phyloP scores from a whole-genome alignment of 2,113 vertebrate genomes.

The Cercopithecus mona region DNA sequence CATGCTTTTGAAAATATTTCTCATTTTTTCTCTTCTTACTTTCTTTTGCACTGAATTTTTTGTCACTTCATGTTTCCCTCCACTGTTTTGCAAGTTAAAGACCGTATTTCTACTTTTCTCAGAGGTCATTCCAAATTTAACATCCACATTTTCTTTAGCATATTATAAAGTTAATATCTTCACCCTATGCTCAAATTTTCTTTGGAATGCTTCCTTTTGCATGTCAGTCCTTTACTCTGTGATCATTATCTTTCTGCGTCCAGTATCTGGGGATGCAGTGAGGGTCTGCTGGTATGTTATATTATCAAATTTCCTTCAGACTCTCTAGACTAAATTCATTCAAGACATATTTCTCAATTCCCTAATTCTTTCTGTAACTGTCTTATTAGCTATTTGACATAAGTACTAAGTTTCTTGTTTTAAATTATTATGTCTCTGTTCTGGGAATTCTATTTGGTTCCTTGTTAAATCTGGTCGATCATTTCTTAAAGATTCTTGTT shows the following conservation, averaged over 20 bases:
- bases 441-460: background rate
- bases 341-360: background rate
- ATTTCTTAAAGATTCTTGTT: background rate
- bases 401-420: background rate
- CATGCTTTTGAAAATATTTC: background rate
- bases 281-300: background rate
- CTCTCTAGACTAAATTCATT: too few relatives aligned
- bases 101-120: background rate
- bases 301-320: too few relatives aligned
- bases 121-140: background rate
- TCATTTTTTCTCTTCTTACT: background rate
- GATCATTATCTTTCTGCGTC: background rate
- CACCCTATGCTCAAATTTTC: background rate
- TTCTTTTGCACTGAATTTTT: background rate
- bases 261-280: background rate
- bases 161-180: background rate
- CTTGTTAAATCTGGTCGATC: background rate
- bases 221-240: background rate
- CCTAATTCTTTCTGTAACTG: background rate
- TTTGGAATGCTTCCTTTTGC: background rate
- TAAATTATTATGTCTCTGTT: background rate
- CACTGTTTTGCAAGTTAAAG: background rate
- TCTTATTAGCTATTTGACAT: background rate
- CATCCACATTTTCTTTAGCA: background rate
- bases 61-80: background rate